These are phyloP conservation scores for Euwallacea fornicatus DNA, from an alignment of 1,140 invertebrate species.

Conservation along the genomic window DNA sequence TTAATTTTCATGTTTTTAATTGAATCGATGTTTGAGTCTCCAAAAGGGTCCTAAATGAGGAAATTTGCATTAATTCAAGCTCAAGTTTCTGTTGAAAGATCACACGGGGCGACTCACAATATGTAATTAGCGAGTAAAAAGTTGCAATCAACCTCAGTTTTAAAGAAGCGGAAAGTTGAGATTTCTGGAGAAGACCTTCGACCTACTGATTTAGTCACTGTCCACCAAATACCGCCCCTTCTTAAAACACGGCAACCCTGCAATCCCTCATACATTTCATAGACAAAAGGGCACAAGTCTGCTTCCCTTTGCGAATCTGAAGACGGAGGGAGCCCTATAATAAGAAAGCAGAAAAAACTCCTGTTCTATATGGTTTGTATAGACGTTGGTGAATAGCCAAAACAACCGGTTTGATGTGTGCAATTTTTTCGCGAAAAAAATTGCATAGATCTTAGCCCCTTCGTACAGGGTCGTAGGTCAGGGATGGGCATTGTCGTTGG, in stretches of 20 bases:
- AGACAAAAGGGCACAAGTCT: conserved; percentile 39
- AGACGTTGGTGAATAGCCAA: conserved; percentile 11
- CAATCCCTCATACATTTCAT: conserved; percentile 21
- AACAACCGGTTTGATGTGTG: conserved; percentile 6
- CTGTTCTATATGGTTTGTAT: conserved; percentile 13
- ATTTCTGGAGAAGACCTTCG: no score
- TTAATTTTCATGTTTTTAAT: no score
- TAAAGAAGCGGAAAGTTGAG: no score
- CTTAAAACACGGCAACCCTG: conserved; percentile 8
- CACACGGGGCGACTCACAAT: no score
- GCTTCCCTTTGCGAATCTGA: conserved; percentile 39
- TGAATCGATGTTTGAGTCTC: no score
- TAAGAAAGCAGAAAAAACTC: conserved; percentile 11
- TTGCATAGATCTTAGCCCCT: conserved; percentile 15
- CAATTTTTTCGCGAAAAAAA: conserved; percentile 21
- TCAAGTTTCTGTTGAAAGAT: no score
- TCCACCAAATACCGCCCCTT: background rate
- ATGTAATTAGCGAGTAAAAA: no score
- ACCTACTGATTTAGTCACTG: no score
- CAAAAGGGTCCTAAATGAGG: no score
- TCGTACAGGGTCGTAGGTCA: conserved; percentile 14
- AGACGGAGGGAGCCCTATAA: conserved; percentile 30
- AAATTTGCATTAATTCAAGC: no score
- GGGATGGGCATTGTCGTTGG: conserved; percentile 15
- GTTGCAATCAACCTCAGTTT: no score